Conservation (phyloP, 1,140 invertebrate species). For the Leucophenga varia region DNA sequence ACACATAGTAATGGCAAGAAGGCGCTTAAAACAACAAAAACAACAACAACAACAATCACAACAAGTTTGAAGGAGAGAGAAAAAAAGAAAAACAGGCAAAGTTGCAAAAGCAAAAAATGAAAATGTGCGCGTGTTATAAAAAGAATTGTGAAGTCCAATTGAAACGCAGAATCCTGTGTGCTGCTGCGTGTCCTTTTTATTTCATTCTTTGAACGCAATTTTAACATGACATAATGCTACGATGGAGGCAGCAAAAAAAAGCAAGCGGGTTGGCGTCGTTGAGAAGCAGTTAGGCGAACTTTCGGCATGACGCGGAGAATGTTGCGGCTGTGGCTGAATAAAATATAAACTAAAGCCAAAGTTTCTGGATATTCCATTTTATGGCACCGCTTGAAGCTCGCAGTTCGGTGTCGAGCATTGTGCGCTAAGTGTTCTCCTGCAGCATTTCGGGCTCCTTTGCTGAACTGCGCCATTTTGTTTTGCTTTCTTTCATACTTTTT, state of each 20-base stretch:
- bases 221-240: no score
- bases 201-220: no score
- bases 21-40: no score
- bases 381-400: constrained; percentile 36
- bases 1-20: no score
- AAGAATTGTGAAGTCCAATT: constrained; percentile 13
- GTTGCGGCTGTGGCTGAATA: constrained; percentile 35
- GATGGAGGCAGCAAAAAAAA: no score
- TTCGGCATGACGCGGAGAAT: constrained; percentile 18
- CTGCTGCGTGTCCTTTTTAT: no score
- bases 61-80: constrained; percentile 10
- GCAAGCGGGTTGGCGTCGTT: no score
- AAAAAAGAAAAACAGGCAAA: constrained; percentile 12
- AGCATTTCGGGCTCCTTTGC: no score
- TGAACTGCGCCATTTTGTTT: no score
- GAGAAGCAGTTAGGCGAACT: no score
- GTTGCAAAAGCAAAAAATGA: constrained; percentile 27
- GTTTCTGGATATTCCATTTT: constrained; percentile 35
- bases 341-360: constrained; percentile 40
- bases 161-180: constrained; percentile 33
- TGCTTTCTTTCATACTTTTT: background rate
- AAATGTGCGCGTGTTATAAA: constrained; percentile 27
- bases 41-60: no score
- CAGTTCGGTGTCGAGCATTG: constrained; percentile 3
- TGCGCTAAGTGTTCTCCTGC: no score